Base-by-base conservation (phyloP, 2,113 vertebrate genomes). In the Xenopus laevis region DNA sequence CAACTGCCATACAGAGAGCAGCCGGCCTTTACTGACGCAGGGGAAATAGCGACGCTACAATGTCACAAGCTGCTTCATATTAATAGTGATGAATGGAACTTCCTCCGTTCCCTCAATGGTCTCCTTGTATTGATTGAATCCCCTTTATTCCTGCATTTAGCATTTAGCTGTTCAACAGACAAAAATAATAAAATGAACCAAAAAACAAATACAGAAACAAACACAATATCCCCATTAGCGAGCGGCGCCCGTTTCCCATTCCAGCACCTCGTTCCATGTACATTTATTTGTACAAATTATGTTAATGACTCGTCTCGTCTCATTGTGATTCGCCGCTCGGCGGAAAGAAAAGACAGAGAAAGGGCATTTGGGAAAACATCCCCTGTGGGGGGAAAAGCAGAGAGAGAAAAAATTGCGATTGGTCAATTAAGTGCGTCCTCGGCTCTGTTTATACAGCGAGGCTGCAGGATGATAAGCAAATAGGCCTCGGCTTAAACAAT, bases 231-330 rank as follows among this genome's bases (percentile, higher is more conserved):
- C 72, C 59, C 65, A 74, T 74, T 74, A 74, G 68, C 67, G 72
- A 74, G 72, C 50, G 12, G 21, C 13, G 53, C 4, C 65, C 50
- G 2, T 50, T 50, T 74, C 67, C 65, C 60, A 74, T 67, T 74
- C 66, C 72, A 47, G 57, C 62, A 67, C 72, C 65, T 59, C 64
- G 33, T 68, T 74, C 72, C 72, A 52, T 74, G 72, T 60, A 68
- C 67, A 68, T 74, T 74, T 57, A 68, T 74, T 74, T 74, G 72
- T 74, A 74, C 72, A 68, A 74, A 74, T 74, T 74, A 74, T 74
- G 65, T 68, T 61, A 74, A 74, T 68, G 72, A 61, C 63, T 74
- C 18, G 27, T 8, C 40, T 46, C 47, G 21, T 8, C 40, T 46
- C 47, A 21, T 55, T 58, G 71, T 18, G 63, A 58, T 73, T 65